Evolutionary conservation across 1,140 invertebrate species (phyloP).

Genomic region (Drosophila aff.): DNA sequence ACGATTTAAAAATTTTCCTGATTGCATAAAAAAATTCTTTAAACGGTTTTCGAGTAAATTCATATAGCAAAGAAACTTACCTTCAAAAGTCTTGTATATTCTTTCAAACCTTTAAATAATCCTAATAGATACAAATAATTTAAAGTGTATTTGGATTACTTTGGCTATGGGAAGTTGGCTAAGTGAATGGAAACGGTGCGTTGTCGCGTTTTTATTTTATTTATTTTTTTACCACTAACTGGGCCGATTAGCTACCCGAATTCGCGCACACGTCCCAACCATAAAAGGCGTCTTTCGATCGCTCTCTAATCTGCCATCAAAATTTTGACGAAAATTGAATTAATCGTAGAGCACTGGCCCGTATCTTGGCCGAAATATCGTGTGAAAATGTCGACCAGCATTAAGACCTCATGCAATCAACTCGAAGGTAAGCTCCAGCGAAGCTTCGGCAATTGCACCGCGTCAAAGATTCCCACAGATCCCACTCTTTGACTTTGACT

Average conservation of each 20-base stretch:
- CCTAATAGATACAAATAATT: background rate
- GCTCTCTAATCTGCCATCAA: constrained; percentile 71
- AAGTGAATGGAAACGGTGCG: constrained; percentile 52
- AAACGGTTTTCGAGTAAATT: background rate
- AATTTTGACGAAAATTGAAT: constrained; percentile 75
- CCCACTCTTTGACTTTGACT: constrained; percentile 41
- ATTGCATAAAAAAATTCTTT: background rate
- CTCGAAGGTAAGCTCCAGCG: constrained; percentile 24
- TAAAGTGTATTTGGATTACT: constrained; percentile 15
- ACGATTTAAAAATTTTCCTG: background rate
- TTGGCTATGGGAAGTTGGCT: constrained; percentile 19
- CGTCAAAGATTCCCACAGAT: constrained; percentile 51
- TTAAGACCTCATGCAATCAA: constrained; percentile 14
- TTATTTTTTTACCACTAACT: constrained; percentile 43
- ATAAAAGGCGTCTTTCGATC: constrained; percentile 64
- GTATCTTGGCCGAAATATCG: constrained; percentile 72
- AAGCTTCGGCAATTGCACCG: constrained; percentile 25
- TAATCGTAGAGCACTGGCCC: constrained; percentile 44
- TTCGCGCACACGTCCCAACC: constrained; percentile 74
- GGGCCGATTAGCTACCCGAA: constrained; percentile 78
- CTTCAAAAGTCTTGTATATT: background rate
- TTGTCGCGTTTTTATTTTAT: constrained; percentile 16
- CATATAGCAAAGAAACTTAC: background rate
- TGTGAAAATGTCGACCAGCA: constrained; percentile 57
- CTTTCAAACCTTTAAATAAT: background rate